Percentiles rank a stretch among this genome's conserved stretches.
Evolutionary conservation across 2,113 vertebrate species (phyloP).

Genomic region (Sorex araneus): DNA sequence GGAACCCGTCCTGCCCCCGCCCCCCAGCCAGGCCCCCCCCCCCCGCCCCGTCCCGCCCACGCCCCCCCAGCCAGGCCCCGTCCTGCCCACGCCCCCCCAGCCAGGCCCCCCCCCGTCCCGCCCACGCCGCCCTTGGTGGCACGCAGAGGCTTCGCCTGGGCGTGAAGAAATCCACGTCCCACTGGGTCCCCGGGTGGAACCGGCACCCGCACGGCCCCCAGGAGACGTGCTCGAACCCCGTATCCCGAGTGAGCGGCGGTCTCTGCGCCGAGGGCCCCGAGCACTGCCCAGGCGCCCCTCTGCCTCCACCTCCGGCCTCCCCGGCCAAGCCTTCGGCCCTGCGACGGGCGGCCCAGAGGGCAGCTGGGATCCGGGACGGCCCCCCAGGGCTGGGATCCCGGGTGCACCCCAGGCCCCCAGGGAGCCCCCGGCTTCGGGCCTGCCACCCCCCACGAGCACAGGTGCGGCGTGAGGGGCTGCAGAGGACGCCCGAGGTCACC

Average conservation of each 20-base stretch:
- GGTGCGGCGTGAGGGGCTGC: too few species aligned
- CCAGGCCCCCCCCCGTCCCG: not conserved
- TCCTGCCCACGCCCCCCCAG: too few species aligned
- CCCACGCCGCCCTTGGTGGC: not conserved
- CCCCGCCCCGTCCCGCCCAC: not conserved
- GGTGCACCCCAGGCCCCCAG: too few species aligned
- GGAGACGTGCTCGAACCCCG: not conserved
- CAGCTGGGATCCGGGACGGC: not conserved
- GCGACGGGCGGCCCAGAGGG: not conserved
- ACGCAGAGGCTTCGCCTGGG: not conserved
- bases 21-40: too few species aligned
- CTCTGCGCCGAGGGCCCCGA: not conserved
- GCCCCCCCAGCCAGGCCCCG: not conserved
- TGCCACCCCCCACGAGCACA: too few species aligned
- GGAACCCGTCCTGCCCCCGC: too few species aligned
- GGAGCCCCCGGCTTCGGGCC: too few species aligned
- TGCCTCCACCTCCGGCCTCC: not conserved
- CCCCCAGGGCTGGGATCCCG: too few species aligned
- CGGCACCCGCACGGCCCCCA: not conserved
- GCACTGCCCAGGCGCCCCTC: not conserved
- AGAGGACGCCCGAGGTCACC: too few species aligned
- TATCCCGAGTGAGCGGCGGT: not conserved
- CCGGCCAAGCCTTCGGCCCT: not conserved
- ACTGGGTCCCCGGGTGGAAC: not conserved
- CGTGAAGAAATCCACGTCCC: not conserved